Percentiles rank a stretch among this genome's conserved stretches.
phyloP scores from a whole-genome alignment of 2,888 invertebrate species.

The Congeria kusceri region DNA sequence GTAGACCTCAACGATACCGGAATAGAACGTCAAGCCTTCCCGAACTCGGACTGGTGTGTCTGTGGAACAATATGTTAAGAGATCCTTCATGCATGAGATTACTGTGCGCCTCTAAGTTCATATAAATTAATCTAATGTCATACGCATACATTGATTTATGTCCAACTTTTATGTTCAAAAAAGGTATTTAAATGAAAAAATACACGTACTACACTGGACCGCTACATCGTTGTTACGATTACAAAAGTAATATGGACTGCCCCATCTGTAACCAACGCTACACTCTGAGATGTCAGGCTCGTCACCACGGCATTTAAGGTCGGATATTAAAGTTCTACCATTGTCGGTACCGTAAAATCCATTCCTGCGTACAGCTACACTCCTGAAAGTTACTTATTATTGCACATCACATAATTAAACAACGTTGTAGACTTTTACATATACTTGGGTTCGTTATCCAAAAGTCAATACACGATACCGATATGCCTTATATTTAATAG shows the following conservation, averaged over 20 bases:
- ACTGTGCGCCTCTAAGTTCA: neutral
- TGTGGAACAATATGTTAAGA: neutral
- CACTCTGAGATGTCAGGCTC: constrained; percentile 46
- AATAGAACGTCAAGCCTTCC: constrained; percentile 31
- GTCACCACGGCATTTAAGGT: constrained; percentile 22
- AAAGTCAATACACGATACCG: too few relatives aligned
- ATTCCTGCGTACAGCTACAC: neutral
- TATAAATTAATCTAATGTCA: neutral
- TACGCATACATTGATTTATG: too few relatives aligned
- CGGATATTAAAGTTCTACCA: constrained; percentile 17
- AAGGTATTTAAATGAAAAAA: neutral
- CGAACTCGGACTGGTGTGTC: constrained; percentile 34
- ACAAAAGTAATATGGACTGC: constrained; percentile 27
- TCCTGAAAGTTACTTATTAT: constrained; percentile 14
- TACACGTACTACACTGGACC: constrained; percentile 32
- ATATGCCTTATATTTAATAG: too few relatives aligned
- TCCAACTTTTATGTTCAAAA: neutral
- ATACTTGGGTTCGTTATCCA: too few relatives aligned
- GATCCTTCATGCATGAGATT: neutral
- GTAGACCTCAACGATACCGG: constrained; percentile 29
- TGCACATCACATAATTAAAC: neutral
- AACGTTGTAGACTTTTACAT: too few relatives aligned
- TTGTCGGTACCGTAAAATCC: constrained; percentile 23
- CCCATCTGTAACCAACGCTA: constrained; percentile 21
- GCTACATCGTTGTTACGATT: constrained; percentile 23